Evolutionary conservation across 1,140 invertebrate species (phyloP).

Genomic region (Chelonus insularis): DNA sequence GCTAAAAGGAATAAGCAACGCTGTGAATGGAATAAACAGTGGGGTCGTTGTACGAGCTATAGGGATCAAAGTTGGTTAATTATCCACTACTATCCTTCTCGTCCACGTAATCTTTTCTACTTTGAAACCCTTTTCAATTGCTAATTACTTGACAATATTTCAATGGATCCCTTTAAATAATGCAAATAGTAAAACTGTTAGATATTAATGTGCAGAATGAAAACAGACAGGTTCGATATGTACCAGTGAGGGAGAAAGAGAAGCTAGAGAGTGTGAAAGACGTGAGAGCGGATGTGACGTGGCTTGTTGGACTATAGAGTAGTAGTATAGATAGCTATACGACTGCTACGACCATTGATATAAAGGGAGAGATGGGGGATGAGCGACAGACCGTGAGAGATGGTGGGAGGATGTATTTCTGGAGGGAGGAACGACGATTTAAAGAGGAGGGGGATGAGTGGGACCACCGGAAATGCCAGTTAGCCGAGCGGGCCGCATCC

Average conservation of each 20-base stretch:
- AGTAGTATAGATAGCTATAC: background rate
- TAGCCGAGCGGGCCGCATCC: constrained; percentile 46
- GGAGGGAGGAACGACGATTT: constrained; percentile 5
- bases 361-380: constrained; percentile 18
- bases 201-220: background rate
- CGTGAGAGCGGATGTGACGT: constrained; percentile 38
- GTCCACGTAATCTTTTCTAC: no score
- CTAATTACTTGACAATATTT: background rate
- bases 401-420: constrained; percentile 6
- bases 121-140: background rate
- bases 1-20: background rate
- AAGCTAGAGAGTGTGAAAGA: constrained; percentile 22
- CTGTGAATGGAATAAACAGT: constrained; percentile 24
- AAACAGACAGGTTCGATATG: constrained; percentile 2
- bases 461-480: constrained; percentile 52
- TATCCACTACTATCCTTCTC: constrained; percentile 14
- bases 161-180: no score
- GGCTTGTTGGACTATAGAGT: constrained; percentile 24
- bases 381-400: constrained; percentile 28
- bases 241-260: background rate
- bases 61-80: constrained; percentile 28
- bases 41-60: constrained; percentile 25
- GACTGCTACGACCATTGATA: constrained; percentile 6
- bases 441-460: constrained; percentile 30
- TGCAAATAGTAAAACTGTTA: no score